Base-by-base conservation (phyloP, 1,140 invertebrate genomes). In the Nymphalis io region DNA sequence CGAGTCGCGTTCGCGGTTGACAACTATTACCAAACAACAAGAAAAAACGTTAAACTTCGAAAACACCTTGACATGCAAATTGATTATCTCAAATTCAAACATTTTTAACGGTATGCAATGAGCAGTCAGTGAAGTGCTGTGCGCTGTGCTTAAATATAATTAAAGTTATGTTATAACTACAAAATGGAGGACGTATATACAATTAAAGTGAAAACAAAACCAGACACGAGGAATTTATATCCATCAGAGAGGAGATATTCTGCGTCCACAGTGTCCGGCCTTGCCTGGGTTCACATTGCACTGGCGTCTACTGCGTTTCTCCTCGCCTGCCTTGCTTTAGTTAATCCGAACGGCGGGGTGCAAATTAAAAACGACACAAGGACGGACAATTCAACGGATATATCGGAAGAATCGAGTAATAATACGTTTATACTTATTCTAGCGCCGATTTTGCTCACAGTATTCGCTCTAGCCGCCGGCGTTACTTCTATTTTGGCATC, bases 131-230 rank as follows among this genome's bases (percentile, higher is more conserved):
- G 38, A 23, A 68, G 27, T 23, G 53, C 27, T 51, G 58, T 65
- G 70, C 63, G 53, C 27, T 51, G 58, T 65, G 70, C 63, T 42
- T 60, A 2, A 21, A 21, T 13, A n/a, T 21, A 0, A 23, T 6
- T 27, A 12, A 27, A 57, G 61, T 61, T 53, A 79, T 82, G 73
- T 77, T 66, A 58, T 78, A 79, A 77, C 69, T 66, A 21, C 72
- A 93, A 85, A 63, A 94, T 94, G 93, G 93, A 95, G 87, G 93
- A 94, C 83, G 93, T 94, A 39, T 94, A 94, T 82, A 93, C 94
- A 64, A 93, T 94, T 72, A 94, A 93, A 88, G 93, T 94, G 72
- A 93, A 93, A 82, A 93, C 93, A 40, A 93, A 93, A 81, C 93
- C 93, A 3, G 92, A 93, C 72, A 91, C 93, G 6, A 87, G 93